Percentiles rank a stretch among this genome's conserved stretches.
Conservation (phyloP, 2,888 invertebrate species). For the Idaea dimidiata region DNA sequence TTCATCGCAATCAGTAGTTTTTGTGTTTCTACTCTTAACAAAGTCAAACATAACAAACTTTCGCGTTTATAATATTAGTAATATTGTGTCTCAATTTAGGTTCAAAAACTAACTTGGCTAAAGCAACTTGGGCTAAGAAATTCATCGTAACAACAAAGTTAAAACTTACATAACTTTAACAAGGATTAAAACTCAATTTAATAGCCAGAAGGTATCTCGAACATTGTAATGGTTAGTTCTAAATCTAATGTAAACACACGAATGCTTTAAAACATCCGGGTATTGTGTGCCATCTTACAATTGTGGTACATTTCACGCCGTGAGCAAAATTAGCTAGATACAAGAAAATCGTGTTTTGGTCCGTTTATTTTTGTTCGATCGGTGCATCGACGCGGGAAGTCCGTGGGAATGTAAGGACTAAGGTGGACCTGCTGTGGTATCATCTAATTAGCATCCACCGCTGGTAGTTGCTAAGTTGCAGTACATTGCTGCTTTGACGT, state of each 20-base stretch:
- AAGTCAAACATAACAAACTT: no score
- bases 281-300: conserved; percentile 48
- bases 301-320: conserved; percentile 45
- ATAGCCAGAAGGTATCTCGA: conserved; percentile 7
- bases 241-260: conserved; percentile 25
- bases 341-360: conserved; percentile 45
- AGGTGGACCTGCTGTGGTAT: conserved; percentile 17
- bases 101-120: no score
- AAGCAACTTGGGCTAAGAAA: no score
- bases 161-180: not conserved
- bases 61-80: no score
- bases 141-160: not conserved
- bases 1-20: no score
- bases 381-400: conserved; percentile 56
- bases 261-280: conserved; percentile 52
- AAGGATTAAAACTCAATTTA: not conserved
- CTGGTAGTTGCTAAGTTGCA: no score
- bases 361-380: conserved; percentile 49
- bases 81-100: no score
- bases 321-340: conserved; percentile 56
- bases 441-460: no score
- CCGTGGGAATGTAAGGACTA: conserved; percentile 31
- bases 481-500: no score
- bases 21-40: no score
- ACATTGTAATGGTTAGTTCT: conserved; percentile 18